Evolutionary conservation across 2,888 invertebrate genomes (phyloP).

Genomic region (Drosophila conformis): DNA sequence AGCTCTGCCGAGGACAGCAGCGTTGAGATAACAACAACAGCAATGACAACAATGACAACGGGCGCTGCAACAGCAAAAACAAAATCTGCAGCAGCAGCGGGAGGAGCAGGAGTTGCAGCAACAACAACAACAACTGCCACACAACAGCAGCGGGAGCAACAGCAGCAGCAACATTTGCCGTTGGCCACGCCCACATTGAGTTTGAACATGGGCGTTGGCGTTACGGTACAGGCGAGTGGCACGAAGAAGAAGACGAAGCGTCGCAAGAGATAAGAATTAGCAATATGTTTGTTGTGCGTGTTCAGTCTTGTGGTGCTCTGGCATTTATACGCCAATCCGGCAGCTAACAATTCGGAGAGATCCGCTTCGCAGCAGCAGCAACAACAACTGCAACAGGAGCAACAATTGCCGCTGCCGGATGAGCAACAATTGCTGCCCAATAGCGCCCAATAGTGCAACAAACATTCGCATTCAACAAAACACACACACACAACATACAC

Average conservation of each 20-base stretch:
- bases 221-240: constrained; percentile 67
- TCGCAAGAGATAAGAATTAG: constrained; percentile 85
- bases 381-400: constrained; percentile 10
- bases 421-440: constrained; percentile 33
- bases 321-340: constrained; percentile 80
- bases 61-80: not conserved
- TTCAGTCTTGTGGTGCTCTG: constrained; percentile 83
- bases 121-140: not conserved
- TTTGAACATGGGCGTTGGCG: constrained; percentile 38
- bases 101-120: not conserved
- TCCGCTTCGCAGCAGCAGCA: constrained; percentile 5
- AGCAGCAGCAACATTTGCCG: constrained; percentile 20
- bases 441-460: constrained; percentile 57
- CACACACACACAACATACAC: not conserved
- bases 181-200: constrained; percentile 10
- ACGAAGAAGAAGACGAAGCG: constrained; percentile 85
- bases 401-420: constrained; percentile 12
- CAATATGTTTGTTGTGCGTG: constrained; percentile 85
- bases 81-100: not conserved
- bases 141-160: constrained; percentile 1
- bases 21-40: constrained; percentile 57
- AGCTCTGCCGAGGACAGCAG: constrained; percentile 82
- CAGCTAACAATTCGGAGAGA: constrained; percentile 2
- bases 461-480: constrained; percentile 34
- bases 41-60: not conserved